Percentiles rank a stretch among this genome's conserved stretches.
phyloP scores from a whole-genome alignment of 1,140 invertebrate species.

The Cyclina sinensis region DNA sequence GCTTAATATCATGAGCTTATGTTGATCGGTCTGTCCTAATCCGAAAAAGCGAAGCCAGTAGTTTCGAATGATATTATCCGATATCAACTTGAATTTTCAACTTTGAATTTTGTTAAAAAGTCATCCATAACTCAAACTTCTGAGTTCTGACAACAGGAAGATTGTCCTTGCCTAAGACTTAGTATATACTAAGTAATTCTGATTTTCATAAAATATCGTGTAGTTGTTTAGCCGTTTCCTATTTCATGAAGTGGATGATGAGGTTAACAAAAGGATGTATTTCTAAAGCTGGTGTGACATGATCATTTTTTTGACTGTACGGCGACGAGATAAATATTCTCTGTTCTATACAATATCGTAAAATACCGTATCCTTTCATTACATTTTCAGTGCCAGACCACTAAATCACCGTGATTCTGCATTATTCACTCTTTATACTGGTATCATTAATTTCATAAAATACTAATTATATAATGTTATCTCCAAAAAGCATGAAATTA shows the following conservation, averaged over 20 bases:
- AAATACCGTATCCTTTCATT: not conserved
- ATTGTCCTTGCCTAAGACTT: no score
- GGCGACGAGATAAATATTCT: not conserved
- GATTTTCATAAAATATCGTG: not conserved
- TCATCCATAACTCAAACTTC: no score
- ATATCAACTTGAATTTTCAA: not conserved
- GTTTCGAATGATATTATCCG: not conserved
- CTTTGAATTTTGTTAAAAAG: not conserved
- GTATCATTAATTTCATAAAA: not conserved
- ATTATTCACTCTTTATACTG: not conserved
- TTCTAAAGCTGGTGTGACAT: not conserved
- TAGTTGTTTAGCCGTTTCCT: not conserved
- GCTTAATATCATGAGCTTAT: no score
- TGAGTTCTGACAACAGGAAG: not conserved
- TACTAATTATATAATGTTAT: not conserved
- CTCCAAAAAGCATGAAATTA: not conserved
- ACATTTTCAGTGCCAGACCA: not conserved
- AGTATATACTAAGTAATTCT: no score
- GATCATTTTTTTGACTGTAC: not conserved
- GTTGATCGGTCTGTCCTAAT: no score
- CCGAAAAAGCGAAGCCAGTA: no score
- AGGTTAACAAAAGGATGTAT: not conserved
- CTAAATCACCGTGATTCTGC: conserved; percentile 4
- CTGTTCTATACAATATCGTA: not conserved
- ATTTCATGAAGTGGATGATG: not conserved